Conservation (phyloP, 2,888 invertebrate genomes). For the Tachina fera region DNA sequence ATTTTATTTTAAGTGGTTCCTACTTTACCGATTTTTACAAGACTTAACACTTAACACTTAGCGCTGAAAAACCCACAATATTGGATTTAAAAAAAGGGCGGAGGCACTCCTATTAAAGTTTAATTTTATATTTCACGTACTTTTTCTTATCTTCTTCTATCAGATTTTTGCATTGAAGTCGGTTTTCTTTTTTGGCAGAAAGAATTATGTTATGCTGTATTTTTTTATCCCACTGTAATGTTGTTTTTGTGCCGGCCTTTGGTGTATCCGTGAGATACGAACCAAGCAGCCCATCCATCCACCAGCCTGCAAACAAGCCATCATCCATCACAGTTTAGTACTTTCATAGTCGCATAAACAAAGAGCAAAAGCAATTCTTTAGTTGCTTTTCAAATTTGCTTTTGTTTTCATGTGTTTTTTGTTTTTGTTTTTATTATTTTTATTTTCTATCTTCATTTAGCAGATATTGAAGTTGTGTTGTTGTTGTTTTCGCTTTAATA, state of each 20-base stretch:
- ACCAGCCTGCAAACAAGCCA: slow-evolving; percentile 8
- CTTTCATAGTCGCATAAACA: slow-evolving; percentile 9
- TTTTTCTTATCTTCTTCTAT: too few relatives aligned
- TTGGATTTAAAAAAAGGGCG: too few relatives aligned
- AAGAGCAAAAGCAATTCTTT: slow-evolving; percentile 35
- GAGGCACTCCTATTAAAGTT: too few relatives aligned
- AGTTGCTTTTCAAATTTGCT: slow-evolving; percentile 33
- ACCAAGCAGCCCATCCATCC: slow-evolving; percentile 10
- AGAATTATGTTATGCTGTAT: too few relatives aligned
- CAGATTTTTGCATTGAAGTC: too few relatives aligned
- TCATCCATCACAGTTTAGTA: slow-evolving; percentile 42
- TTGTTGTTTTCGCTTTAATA: slow-evolving; percentile 14
- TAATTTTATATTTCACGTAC: too few relatives aligned
- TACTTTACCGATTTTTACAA: too few relatives aligned
- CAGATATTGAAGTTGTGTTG: slow-evolving; percentile 29
- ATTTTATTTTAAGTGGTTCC: too few relatives aligned
- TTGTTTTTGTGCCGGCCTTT: slow-evolving; percentile 46
- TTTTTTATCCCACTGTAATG: slow-evolving; percentile 1
- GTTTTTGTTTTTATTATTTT: slow-evolving; percentile 12
- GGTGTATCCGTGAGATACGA: slow-evolving; percentile 42
- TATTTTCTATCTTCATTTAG: slow-evolving; percentile 23
- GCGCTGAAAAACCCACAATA: too few relatives aligned
- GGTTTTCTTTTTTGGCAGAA: too few relatives aligned
- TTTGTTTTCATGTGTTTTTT: not conserved
- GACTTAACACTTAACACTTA: too few relatives aligned